Evolutionary conservation across 1,140 invertebrate genomes (phyloP).

Genomic region (Drosophila leontia): DNA sequence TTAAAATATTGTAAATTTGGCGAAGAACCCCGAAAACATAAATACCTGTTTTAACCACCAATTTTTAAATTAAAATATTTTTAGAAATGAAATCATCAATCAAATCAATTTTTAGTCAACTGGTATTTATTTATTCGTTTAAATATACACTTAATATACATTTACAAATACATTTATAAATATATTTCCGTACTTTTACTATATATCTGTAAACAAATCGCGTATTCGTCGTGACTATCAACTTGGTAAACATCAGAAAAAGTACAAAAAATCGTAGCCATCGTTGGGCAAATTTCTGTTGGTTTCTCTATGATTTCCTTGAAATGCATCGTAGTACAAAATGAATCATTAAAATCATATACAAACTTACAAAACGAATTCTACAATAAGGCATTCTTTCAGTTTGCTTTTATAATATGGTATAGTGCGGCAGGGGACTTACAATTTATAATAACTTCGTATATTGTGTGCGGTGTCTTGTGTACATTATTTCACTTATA

Average conservation of each 20-base stretch:
- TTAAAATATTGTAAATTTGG: background rate
- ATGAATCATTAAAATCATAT: constrained; percentile 59
- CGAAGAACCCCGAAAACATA: fast-evolving
- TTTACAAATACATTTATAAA: constrained; percentile 55
- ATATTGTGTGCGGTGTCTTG: constrained; percentile 27
- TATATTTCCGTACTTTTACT: constrained; percentile 17
- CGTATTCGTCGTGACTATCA: constrained; percentile 24
- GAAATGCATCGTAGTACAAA: constrained; percentile 48
- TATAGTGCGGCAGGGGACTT: constrained; percentile 38
- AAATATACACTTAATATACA: constrained; percentile 46
- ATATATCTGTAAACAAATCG: constrained; percentile 33
- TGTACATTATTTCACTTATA: constrained; percentile 35
- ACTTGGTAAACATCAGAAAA: constrained; percentile 47
- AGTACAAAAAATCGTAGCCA: constrained; percentile 47
- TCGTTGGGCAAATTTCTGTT: constrained; percentile 47
- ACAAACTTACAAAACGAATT: constrained; percentile 65
- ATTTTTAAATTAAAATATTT: too few species aligned
- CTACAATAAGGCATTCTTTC: constrained; percentile 69
- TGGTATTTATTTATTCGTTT: constrained; percentile 34
- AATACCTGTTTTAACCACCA: too few species aligned
- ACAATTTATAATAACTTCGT: constrained; percentile 36
- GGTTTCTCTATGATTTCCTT: constrained; percentile 47
- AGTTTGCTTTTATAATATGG: constrained; percentile 16
- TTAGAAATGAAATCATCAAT: too few species aligned
- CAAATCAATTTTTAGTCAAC: constrained; percentile 32